Percentiles rank a stretch among this genome's conserved stretches.
These are phyloP conservation scores for Drosophila percnosoma DNA, from an alignment of 2,888 invertebrate genomes.

Conservation along the genomic window DNA sequence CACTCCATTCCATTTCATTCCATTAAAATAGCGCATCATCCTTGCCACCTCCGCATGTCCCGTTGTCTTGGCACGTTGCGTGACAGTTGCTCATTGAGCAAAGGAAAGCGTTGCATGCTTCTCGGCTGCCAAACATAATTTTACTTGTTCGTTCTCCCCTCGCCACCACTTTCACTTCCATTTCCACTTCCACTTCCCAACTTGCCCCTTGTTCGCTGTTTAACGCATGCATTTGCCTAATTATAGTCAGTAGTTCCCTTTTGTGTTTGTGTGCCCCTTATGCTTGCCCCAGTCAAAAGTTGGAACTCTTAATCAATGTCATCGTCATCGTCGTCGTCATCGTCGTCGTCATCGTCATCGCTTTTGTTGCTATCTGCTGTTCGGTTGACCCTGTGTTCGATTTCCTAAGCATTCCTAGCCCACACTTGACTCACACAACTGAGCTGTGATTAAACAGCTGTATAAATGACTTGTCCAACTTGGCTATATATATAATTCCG, in stretches of 20 bases:
- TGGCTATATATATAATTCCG: neutral
- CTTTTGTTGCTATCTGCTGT: neutral
- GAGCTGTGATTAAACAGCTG: conserved; percentile 25
- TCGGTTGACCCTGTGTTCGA: conserved; percentile 17
- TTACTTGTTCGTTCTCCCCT: neutral
- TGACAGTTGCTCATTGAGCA: conserved; percentile 39
- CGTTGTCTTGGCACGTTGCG: conserved; percentile 25
- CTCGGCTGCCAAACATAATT: conserved; percentile 40
- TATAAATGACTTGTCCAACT: neutral
- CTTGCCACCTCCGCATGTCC: neutral
- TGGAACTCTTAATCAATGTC: neutral
- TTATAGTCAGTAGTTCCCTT: conserved; percentile 8
- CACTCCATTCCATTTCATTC: conserved; percentile 1
- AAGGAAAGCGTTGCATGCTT: conserved; percentile 52
- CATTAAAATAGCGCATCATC: conserved; percentile 2
- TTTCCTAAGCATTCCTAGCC: neutral
- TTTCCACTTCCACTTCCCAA: neutral
- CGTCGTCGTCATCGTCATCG: neutral
- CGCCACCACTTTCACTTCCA: neutral
- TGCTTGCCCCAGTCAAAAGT: neutral
- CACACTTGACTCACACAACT: neutral
- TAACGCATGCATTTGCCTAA: conserved; percentile 38
- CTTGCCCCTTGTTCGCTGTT: neutral
- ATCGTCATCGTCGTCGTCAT: conserved; percentile 3
- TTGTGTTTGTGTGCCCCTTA: neutral